Conservation (phyloP, 1,140 invertebrate species). For the Drosophila nikananu region DNA sequence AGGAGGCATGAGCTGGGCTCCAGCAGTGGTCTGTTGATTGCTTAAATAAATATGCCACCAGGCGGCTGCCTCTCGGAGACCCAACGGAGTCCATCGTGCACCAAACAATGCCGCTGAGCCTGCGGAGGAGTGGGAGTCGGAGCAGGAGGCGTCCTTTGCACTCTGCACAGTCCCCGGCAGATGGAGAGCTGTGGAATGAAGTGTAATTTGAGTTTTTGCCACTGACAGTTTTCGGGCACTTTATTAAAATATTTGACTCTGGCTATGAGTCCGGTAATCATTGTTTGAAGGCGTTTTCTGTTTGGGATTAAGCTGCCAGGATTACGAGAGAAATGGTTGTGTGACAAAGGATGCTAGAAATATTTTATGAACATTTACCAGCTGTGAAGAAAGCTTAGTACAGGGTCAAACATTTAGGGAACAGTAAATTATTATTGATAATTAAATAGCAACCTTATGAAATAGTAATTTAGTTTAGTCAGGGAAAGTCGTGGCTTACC, state of each 20-base stretch:
- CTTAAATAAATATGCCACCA: conserved; percentile 82
- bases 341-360: conserved; percentile 30
- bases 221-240: conserved; percentile 77
- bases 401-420: background rate
- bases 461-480: too few species aligned
- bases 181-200: conserved; percentile 38
- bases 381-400: background rate
- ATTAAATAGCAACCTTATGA: background rate
- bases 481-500: background rate
- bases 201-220: conserved; percentile 77
- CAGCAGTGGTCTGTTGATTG: conserved; percentile 77
- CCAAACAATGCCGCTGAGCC: conserved; percentile 73
- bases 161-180: conserved; percentile 53
- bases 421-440: background rate
- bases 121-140: conserved; percentile 8
- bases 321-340: conserved; percentile 23
- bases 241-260: conserved; percentile 76
- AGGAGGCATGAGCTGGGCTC: conserved; percentile 54
- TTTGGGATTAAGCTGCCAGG: conserved; percentile 18
- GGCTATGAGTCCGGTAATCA: conserved; percentile 63
- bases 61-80: conserved; percentile 18
- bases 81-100: conserved; percentile 57
- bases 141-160: conserved; percentile 47
- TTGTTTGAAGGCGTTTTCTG: conserved; percentile 42
- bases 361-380: background rate